Conservation (phyloP, 2,888 invertebrate genomes). For the Syrphus vitripennis region DNA sequence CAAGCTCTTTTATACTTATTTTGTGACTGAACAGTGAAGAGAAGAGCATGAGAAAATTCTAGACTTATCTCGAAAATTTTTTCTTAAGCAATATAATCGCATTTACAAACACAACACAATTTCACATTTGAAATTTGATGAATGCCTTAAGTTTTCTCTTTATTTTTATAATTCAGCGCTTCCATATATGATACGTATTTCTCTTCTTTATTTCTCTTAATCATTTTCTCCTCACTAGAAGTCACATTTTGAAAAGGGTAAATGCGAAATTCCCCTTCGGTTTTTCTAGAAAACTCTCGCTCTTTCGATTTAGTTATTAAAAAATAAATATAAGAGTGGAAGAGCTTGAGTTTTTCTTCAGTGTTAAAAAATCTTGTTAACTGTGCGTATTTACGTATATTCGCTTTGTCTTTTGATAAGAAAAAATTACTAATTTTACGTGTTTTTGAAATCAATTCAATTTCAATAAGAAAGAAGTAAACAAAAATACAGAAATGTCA, state of each 20-base stretch:
- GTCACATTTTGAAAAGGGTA: too few relatives aligned
- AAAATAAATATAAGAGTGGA: not conserved
- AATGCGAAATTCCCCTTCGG: not conserved
- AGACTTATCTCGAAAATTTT: not conserved
- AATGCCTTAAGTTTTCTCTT: not conserved
- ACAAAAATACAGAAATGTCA: slow-evolving; percentile 77
- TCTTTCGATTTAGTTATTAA: not conserved
- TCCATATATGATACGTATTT: not conserved
- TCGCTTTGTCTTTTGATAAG: too few relatives aligned
- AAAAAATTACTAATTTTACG: too few relatives aligned
- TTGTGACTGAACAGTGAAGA: not conserved
- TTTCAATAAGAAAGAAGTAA: not conserved
- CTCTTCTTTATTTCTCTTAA: not conserved
- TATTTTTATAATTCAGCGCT: not conserved
- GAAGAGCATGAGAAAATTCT: not conserved
- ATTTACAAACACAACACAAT: too few relatives aligned
- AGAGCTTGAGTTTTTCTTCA: not conserved
- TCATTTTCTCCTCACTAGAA: too few relatives aligned
- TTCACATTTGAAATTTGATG: too few relatives aligned
- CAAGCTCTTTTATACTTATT: not conserved
- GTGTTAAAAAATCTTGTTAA: not conserved
- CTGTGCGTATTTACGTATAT: too few relatives aligned
- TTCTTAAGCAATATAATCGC: not conserved
- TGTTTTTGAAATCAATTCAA: not conserved
- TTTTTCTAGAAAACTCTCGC: slow-evolving; percentile 12